Evolutionary conservation across 2,113 vertebrate genomes (phyloP), one percentile per base, ranked within the genome.

Genomic region (Brienomyrus brachyistius): DNA sequence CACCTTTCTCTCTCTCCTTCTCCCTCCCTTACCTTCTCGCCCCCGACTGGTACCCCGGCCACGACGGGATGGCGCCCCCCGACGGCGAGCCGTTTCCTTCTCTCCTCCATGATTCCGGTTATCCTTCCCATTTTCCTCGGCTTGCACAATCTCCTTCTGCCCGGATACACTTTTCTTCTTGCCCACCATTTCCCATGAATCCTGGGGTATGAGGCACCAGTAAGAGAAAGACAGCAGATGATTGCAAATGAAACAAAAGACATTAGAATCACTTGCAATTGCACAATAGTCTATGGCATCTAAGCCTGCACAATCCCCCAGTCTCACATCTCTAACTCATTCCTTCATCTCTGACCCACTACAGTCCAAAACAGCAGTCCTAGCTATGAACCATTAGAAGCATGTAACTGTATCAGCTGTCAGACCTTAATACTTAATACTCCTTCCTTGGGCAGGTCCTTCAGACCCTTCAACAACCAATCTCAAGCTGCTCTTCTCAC

Each of bases 121-220:
- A 86, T 99, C 98, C 95, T 98, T 98, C 92, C 97, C 97, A 91
- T 99, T 98, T 51, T 99, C 98, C 11, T 99, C 98, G 0, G 94
- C 93, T 92, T 97, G 97, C 89, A 96, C 96, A 0, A 94, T 95
- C 92, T 99, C 98, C 95, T 99, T 99, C 94, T 97, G 98, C 88
- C 98, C 97, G 0, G 98, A 98, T 91, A 99, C 96, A 1, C 97
- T 96, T 90, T 99, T 99, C 95, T 99, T 99, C 96, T 99, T 99
- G 52, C 98, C 98, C 2, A 99, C 98, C 98, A 99, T 99, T 89
- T 99, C 98, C 98, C 98, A 99, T 88, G 98, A 99, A 92, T 99
- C 98, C 98, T 99, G 88, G 27, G n/a, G 23, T 47, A 48, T n/a
- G 35, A 59, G n/a, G 56, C 1, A 43, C 31, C 56, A 66, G 52